A percentile compares a stretch with the other conserved stretches of the same genome.
These are phyloP conservation scores for Drosophila albomicans DNA, from an alignment of 1,140 invertebrate species.

Conservation along the genomic window DNA sequence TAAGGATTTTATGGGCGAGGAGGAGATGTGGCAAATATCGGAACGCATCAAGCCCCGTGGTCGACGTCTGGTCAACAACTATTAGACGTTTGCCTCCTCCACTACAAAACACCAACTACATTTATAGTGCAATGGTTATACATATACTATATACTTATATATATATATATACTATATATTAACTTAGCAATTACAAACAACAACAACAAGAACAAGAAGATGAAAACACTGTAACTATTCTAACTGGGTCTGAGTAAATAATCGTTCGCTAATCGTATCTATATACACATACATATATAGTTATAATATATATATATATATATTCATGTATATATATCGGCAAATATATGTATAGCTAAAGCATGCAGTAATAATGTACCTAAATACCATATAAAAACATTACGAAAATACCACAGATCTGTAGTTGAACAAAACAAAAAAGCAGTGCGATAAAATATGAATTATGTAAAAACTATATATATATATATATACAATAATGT, in stretches of 20 bases:
- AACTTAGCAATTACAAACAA: slow-evolving; percentile 10
- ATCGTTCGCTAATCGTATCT: slow-evolving; percentile 57
- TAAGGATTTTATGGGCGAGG: slow-evolving; percentile 97
- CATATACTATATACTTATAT: slow-evolving; percentile 1
- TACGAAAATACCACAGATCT: slow-evolving; percentile 4
- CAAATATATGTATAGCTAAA: slow-evolving; percentile 42
- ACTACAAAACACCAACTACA: slow-evolving; percentile 57
- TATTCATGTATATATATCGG: slow-evolving; percentile 7
- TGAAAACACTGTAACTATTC: slow-evolving; percentile 36
- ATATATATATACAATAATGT: slow-evolving; percentile 21
- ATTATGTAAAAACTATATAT: slow-evolving; percentile 32
- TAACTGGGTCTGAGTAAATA: slow-evolving; percentile 59
- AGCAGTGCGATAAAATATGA: slow-evolving; percentile 9
- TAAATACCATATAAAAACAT: slow-evolving; percentile 30
- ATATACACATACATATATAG: slow-evolving; percentile 38
- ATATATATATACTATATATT: neutral
- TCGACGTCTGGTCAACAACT: slow-evolving; percentile 69
- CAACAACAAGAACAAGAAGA: neutral
- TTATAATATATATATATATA: slow-evolving; percentile 1
- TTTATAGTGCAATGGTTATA: slow-evolving; percentile 51
- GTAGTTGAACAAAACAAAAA: slow-evolving; percentile 19
- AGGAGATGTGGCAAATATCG: slow-evolving; percentile 99
- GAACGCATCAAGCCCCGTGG: slow-evolving; percentile 97
- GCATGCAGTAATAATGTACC: slow-evolving; percentile 47
- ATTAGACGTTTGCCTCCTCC: slow-evolving; percentile 48